Conservation (phyloP, 2,797 vertebrate genomes). For the Hippopotamyrus pictus region DNA sequence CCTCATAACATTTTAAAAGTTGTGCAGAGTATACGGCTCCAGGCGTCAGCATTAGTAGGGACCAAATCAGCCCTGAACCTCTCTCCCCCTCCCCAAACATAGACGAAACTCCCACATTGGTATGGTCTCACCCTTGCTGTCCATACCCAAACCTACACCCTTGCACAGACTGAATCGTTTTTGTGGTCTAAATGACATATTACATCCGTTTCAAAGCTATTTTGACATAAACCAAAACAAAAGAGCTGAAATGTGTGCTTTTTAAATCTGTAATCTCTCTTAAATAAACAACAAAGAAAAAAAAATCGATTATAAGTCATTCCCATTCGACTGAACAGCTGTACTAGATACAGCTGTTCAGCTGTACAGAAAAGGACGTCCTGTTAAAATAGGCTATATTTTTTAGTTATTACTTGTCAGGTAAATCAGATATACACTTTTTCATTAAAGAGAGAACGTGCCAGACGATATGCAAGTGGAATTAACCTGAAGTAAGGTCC, state of each 20-base stretch:
- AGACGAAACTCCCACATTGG: not conserved
- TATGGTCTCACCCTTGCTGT: not conserved
- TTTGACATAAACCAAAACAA: not conserved
- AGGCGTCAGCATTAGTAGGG: not conserved
- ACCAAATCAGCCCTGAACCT: not conserved
- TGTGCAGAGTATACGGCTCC: not conserved
- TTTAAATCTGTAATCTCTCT: not conserved
- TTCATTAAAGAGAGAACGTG: not conserved
- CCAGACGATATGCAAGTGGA: not conserved
- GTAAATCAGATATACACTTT: not conserved
- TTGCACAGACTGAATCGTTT: not conserved
- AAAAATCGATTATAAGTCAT: not conserved
- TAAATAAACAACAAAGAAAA: not conserved
- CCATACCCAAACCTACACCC: not conserved
- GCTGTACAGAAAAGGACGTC: not conserved
- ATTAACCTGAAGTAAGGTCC: not conserved
- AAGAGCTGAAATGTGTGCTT: not conserved
- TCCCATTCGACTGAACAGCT: not conserved
- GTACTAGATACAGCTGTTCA: no score
- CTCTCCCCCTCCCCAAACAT: not conserved
- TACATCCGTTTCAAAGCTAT: not conserved
- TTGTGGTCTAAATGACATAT: not conserved
- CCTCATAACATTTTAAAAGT: not conserved
- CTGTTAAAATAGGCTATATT: not conserved
- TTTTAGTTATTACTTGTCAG: not conserved